Percentiles rank a stretch among this genome's conserved stretches.
Conservation (phyloP, 92 coral and sea anemone species). For the Desmophyllum pertusum region DNA sequence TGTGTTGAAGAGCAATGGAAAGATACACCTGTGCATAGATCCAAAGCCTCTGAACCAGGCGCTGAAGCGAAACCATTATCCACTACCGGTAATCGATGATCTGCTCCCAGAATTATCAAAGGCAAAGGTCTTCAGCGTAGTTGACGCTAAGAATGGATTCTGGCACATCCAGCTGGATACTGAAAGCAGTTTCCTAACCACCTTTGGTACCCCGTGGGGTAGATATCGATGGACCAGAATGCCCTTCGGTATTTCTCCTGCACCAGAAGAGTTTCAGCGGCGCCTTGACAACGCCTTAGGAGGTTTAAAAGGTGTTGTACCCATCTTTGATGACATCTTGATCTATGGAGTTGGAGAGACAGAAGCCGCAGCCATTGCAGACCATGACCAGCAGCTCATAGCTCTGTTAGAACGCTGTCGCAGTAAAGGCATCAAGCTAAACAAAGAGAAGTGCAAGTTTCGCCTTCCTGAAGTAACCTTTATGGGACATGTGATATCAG, state of each 20-base stretch:
- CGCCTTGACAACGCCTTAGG: slow-evolving; percentile 13
- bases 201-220: slow-evolving; percentile 22
- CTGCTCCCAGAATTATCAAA: slow-evolving; percentile 28
- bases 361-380: slow-evolving; percentile 3
- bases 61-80: slow-evolving; percentile 27
- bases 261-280: slow-evolving; percentile 24
- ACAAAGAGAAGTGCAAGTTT: slow-evolving; percentile 17
- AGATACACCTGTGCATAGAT: neutral
- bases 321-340: slow-evolving; percentile 19
- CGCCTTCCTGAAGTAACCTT: too few relatives aligned
- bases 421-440: too few relatives aligned
- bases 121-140: slow-evolving; percentile 35
- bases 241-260: too few relatives aligned
- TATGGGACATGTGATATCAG: too few relatives aligned
- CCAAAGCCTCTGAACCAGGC: too few relatives aligned
- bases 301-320: slow-evolving; percentile 25
- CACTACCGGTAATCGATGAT: slow-evolving; percentile 41
- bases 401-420: slow-evolving; percentile 33
- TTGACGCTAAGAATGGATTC: slow-evolving; percentile 38
- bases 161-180: slow-evolving; percentile 26
- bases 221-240: too few relatives aligned
- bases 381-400: slow-evolving; percentile 21
- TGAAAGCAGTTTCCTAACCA: slow-evolving; percentile 18
- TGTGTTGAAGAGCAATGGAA: slow-evolving; percentile 17
- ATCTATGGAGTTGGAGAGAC: slow-evolving; percentile 16